Evolutionary conservation across 2,888 invertebrate species (phyloP).

Genomic region (Melanophora roralis): DNA sequence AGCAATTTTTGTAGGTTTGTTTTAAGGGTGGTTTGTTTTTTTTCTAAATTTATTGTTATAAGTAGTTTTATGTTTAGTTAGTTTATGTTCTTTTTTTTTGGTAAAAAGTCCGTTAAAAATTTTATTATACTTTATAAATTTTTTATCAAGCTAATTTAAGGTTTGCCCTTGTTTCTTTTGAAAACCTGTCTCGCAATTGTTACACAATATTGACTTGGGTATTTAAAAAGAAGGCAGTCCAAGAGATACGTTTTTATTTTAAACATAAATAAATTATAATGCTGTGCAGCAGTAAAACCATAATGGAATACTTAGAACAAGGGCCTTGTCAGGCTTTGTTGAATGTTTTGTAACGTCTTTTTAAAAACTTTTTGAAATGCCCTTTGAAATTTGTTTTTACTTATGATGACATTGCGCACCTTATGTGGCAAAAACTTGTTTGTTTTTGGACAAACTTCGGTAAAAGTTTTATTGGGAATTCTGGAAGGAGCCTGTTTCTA

Average conservation of each 20-base stretch:
- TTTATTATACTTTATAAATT: conserved; percentile 14
- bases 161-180: not conserved
- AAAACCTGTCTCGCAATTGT: conserved; percentile 13
- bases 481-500: no score
- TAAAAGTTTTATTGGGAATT: no score
- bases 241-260: not conserved
- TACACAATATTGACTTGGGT: conserved; percentile 1
- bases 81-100: conserved; percentile 63
- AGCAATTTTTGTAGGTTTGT: not conserved
- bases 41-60: not conserved
- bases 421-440: no score
- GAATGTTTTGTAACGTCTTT: no score
- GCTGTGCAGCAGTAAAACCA: no score
- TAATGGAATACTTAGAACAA: no score
- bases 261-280: not conserved
- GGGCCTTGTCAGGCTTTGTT: no score
- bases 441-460: no score
- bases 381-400: no score
- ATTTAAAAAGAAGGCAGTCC: not conserved
- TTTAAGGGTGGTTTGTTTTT: conserved; percentile 21
- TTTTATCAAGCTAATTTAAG: conserved; percentile 1
- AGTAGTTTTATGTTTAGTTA: not conserved
- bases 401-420: no score
- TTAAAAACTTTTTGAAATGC: no score
- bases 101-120: conserved; percentile 69